These are phyloP conservation scores for Gymnoscelis rufifasciata DNA, from an alignment of 2,888 invertebrate genomes.

Conservation along the genomic window DNA sequence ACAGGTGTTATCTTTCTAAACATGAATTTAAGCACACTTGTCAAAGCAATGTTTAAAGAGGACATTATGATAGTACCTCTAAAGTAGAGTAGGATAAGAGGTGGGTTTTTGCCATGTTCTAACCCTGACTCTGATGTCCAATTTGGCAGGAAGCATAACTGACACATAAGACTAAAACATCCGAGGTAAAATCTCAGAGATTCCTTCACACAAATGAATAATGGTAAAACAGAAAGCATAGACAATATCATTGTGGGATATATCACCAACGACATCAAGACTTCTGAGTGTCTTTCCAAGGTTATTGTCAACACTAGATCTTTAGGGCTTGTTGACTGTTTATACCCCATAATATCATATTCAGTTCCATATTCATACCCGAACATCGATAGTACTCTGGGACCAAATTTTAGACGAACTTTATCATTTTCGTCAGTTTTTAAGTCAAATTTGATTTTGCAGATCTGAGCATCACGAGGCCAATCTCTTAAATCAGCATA, in stretches of 20 bases:
- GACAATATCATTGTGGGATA: slow-evolving; percentile 40
- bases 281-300: slow-evolving; percentile 41
- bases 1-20: slow-evolving; percentile 24
- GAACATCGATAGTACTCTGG: slow-evolving; percentile 24
- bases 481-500: slow-evolving; percentile 36
- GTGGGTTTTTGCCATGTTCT: slow-evolving; percentile 30
- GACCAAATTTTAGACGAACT: slow-evolving; percentile 25
- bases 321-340: slow-evolving; percentile 23
- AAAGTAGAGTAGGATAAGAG: slow-evolving; percentile 41
- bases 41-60: slow-evolving; percentile 28
- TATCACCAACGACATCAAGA: slow-evolving; percentile 37
- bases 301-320: slow-evolving; percentile 38
- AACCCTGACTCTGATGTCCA: slow-evolving; percentile 32
- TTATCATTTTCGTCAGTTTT: slow-evolving; percentile 27
- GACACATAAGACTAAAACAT: slow-evolving; percentile 39
- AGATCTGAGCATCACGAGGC: slow-evolving; percentile 43
- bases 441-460: slow-evolving; percentile 18
- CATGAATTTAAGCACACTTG: slow-evolving; percentile 34
- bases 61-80: slow-evolving; percentile 40
- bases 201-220: slow-evolving; percentile 37
- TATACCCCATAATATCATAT: slow-evolving; percentile 45
- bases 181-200: slow-evolving; percentile 33
- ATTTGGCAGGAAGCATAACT: slow-evolving; percentile 35
- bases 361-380: slow-evolving; percentile 38
- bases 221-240: slow-evolving; percentile 31